A percentile compares a stretch with the other conserved stretches of the same genome.
phyloP scores from a whole-genome alignment of 2,113 vertebrate genomes.

The Oncorhynchus keta region DNA sequence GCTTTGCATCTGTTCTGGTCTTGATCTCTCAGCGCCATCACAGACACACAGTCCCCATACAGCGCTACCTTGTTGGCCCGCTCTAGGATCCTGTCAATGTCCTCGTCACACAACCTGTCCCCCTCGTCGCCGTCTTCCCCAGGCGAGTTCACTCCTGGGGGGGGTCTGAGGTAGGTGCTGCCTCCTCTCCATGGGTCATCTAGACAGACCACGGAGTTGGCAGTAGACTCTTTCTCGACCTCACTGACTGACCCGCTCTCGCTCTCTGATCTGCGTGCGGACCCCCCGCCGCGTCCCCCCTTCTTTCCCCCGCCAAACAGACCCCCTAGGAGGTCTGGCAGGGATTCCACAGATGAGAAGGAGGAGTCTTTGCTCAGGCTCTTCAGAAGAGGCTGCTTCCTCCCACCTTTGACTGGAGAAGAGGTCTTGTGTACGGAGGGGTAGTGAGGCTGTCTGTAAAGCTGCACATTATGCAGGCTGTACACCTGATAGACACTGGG shows the following conservation, averaged over 20 bases:
- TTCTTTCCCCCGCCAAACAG: constrained; percentile 53
- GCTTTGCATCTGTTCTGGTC: constrained; percentile 10
- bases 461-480: constrained; percentile 83
- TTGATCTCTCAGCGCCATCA: constrained; percentile 20
- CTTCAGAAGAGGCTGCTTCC: constrained; percentile 79
- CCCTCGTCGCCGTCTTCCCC: constrained; percentile 1
- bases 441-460: constrained; percentile 74
- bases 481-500: constrained; percentile 84
- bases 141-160: constrained; percentile 8
- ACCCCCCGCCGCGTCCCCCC: constrained; percentile 61
- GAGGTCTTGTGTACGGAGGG: constrained; percentile 64
- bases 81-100: constrained; percentile 46
- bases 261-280: constrained; percentile 81
- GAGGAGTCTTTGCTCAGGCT: constrained; percentile 88
- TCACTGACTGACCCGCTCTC: constrained; percentile 93
- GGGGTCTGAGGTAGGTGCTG: constrained; percentile 4
- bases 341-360: constrained; percentile 88
- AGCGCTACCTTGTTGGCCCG: constrained; percentile 45
- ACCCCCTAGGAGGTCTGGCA: constrained; percentile 84
- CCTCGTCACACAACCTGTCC: constrained; percentile 39
- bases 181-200: constrained; percentile 42
- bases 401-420: constrained; percentile 48
- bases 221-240: constrained; percentile 82
- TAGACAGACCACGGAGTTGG: constrained; percentile 79
- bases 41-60: constrained; percentile 27